Evolutionary conservation across 1,140 invertebrate species (phyloP), one percentile per base, ranked within the genome.

Genomic region (Aricia agestis): DNA sequence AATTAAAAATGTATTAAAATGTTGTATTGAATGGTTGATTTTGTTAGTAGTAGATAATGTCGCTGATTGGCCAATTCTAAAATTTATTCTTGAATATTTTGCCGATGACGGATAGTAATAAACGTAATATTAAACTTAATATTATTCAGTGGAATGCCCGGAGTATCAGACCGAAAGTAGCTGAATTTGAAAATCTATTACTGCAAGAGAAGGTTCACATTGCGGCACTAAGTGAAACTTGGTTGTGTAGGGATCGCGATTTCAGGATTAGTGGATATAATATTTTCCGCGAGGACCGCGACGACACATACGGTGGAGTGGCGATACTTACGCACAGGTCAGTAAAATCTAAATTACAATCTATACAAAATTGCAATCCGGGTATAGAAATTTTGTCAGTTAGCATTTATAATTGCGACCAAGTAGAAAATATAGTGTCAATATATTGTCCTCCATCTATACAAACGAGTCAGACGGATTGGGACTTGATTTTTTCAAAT

Each of bases 81-180:
- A 36, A 36, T 36, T 36, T 36, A 36, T 36, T 36, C 36, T 36
- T 5, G 6, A 36, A 7, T 36, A 36, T 36, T 36, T 36, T 36
- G 36, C 9, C 9, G 36, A 36, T 6, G 36, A 36, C 36, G 36
- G 36, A 36, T 36, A 36, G 9, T 36, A 36, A 36, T 36, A 36
- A 9, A 36, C 36, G 36, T 36, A 36, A 36, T 36, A 36, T 36
- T 36, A 36, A 36, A 36, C 36, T 75, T 57, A 77, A 74, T 57
- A 70, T 77, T 13, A 31, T 73, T 15, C 76, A 77, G 59, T 77
- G 76, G 71, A 75, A 77, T 42, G 68, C 73, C 31, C 72, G 72
- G 13, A 77, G 76, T 66, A 5, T 75, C 6, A 32, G 65, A 67
- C 58, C 69, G n/a, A 77, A 77, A 66, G 6, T 66, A 41, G 6